Evolutionary conservation across 2,113 vertebrate genomes (phyloP), one percentile per base, ranked within the genome.

Genomic region (Equus przewalskii): DNA sequence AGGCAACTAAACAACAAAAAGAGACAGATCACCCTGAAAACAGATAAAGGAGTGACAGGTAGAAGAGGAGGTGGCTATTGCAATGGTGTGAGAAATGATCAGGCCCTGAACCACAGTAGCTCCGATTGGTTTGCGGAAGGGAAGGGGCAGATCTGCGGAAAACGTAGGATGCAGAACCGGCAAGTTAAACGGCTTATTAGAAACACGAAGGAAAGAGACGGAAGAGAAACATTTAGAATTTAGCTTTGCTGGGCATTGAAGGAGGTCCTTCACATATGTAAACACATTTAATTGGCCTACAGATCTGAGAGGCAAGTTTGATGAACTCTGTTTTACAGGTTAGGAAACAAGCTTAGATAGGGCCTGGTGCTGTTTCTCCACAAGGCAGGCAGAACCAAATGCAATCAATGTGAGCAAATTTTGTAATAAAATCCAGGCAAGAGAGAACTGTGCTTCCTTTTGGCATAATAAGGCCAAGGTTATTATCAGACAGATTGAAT

Each of bases 341-440:
- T 49, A 56, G 58, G 73, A 94, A 86, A 65, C 12, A 73, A 24
- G 41, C 3, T 11, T 65, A 44, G 41, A 46, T 70, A 81, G 41
- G n/a, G 58, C 41, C 16, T 62, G 54, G 5, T 86, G 73, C 80
- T 94, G 30, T 49, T 82, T 91, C 81, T 81, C 51, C 54, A 56
- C 8, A 24, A 94, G 62, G 36, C 19, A 56, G 54, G 44, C 44
- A 1, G 26, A 70, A 19, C n/a, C 82, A 51, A 54, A 69, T 41
- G 46, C 13, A 67, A 56, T 84, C n/a, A 79, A 58, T 67, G 24
- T 78, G 36, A 86, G 7, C 60, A 91, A 76, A 44, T 79, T 85
- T 85, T 80, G 24, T 67, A 79, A 69, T 91, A 81, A 88, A 96
- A 94, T 92, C 67, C 62, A 97, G 78, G 69, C 51, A 70, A 78